Percentiles rank a stretch among this genome's conserved stretches.
Conservation (phyloP, 2,113 vertebrate genomes). For the Pelvicachromis taeniatus region DNA sequence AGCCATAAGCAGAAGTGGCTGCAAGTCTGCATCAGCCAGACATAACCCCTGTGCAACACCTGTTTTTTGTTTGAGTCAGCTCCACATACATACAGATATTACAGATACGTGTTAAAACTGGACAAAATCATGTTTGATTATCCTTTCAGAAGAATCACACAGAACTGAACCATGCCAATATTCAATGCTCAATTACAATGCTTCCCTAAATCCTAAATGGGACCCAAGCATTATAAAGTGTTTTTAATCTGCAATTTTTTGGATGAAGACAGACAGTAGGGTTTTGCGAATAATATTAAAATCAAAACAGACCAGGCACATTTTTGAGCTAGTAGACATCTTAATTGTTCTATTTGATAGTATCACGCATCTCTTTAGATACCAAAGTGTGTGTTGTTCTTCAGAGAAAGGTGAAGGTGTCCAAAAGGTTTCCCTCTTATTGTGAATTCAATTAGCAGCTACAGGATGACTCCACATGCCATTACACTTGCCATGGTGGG, state of each 20-base stretch:
- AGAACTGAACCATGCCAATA: background rate
- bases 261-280: background rate
- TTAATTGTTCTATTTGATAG: background rate
- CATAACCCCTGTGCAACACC: background rate
- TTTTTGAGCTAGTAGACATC: background rate
- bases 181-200: background rate
- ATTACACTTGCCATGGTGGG: background rate
- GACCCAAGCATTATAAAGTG: background rate
- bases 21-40: background rate
- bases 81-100: background rate
- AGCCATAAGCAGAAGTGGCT: background rate
- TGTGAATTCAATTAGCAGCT: background rate
- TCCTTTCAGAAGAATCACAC: background rate
- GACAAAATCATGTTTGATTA: background rate
- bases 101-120: background rate
- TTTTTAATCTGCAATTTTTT: background rate
- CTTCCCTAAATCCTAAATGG: background rate
- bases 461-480: background rate
- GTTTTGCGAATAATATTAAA: background rate
- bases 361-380: background rate
- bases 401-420: background rate
- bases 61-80: background rate
- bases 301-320: background rate
- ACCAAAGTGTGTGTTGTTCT: background rate
- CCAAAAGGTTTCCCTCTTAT: too few relatives aligned